Conservation (phyloP, 2,113 vertebrate genomes). For the Sinocyclocheilus anophthalmus region DNA sequence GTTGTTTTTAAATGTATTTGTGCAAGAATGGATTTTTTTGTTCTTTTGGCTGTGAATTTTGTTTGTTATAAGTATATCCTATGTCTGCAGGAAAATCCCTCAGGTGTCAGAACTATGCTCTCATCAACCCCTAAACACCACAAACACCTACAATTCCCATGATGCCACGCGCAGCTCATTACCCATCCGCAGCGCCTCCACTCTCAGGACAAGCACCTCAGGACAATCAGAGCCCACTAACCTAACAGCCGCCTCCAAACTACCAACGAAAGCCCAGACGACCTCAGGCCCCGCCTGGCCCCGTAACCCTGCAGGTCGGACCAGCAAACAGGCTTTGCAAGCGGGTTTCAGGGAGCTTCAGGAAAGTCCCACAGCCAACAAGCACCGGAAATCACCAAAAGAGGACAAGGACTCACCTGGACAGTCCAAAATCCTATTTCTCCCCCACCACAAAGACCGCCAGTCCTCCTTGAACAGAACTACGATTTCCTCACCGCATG, state of each 20-base stretch:
- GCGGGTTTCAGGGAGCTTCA: constrained; percentile 64
- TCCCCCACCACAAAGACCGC: constrained; percentile 51
- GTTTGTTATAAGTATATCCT: background rate
- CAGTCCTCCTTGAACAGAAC: constrained; percentile 43
- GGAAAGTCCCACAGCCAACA: constrained; percentile 59
- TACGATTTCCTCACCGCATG: constrained; percentile 62
- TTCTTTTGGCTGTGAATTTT: background rate
- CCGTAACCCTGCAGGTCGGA: constrained; percentile 69
- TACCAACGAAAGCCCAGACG: constrained; percentile 62
- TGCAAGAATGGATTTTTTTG: background rate
- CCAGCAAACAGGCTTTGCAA: constrained; percentile 63
- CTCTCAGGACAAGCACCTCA: constrained; percentile 56
- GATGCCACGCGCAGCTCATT: constrained; percentile 60
- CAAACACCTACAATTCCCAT: constrained; percentile 47
- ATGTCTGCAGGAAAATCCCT: constrained; percentile 81
- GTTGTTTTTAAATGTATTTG: background rate
- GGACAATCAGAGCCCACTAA: constrained; percentile 65
- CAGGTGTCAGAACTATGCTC: constrained; percentile 76
- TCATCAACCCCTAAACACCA: constrained; percentile 31
- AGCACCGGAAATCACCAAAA: constrained; percentile 69
- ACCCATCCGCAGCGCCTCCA: constrained; percentile 57
- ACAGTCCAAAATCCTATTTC: constrained; percentile 70
- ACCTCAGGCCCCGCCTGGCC: constrained; percentile 68
- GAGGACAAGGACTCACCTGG: constrained; percentile 48
- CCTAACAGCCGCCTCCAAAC: constrained; percentile 67